phyloP scores from a whole-genome alignment of 1,140 invertebrate genomes.

The Dinothrombium tinctorium region DNA sequence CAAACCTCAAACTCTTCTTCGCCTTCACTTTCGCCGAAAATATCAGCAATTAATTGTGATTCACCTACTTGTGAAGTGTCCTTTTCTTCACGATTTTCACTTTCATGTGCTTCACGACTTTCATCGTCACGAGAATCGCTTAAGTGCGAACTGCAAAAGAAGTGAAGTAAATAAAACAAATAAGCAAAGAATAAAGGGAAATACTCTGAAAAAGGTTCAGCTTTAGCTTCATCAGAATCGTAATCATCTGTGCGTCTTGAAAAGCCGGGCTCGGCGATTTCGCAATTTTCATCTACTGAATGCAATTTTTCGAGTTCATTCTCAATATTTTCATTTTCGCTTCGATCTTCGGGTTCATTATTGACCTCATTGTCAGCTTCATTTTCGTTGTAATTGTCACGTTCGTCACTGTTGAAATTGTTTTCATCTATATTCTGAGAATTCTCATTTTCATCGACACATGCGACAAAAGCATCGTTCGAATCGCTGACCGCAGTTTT shows the following conservation, averaged over 20 bases:
- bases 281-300: conserved; percentile 3
- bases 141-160: conserved; percentile 9
- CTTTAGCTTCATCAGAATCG: conserved; percentile 7
- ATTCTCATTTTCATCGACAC: neutral
- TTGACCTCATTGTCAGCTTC: conserved; percentile 9
- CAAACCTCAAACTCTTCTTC: too few relatives aligned
- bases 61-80: too few relatives aligned
- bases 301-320: neutral
- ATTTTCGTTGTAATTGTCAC: conserved; percentile 1
- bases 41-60: too few relatives aligned
- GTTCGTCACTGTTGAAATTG: neutral
- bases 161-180: too few relatives aligned
- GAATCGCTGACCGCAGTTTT: neutral
- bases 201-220: neutral
- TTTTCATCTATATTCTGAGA: neutral
- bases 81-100: neutral
- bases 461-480: too few relatives aligned
- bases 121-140: conserved; percentile 4
- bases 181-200: neutral
- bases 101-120: too few relatives aligned
- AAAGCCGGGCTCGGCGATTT: neutral
- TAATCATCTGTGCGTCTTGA: conserved; percentile 6
- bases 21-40: too few relatives aligned
- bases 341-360: conserved; percentile 17
- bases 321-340: conserved; percentile 15